These are phyloP conservation scores for Cydia splendana DNA, from an alignment of 1,140 invertebrate genomes.

Conservation along the genomic window DNA sequence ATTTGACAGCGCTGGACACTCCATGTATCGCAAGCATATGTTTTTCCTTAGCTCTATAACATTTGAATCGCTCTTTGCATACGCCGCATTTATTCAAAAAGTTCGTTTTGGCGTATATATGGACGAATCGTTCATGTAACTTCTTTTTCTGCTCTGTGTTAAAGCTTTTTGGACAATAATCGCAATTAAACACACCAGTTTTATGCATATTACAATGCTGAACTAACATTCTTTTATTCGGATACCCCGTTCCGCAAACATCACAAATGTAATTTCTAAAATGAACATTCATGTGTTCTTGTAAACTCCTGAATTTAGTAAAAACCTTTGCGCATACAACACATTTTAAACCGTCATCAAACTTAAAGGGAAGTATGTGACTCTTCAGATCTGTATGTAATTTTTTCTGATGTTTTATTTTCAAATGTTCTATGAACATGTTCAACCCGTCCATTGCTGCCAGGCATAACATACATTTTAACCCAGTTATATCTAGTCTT, in stretches of 20 bases:
- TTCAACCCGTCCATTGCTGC: background rate
- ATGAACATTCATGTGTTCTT: slow-evolving; percentile 64
- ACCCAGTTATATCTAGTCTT: slow-evolving; percentile 35
- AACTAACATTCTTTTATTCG: slow-evolving; percentile 46
- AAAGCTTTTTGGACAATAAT: slow-evolving; percentile 54
- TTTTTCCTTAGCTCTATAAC: slow-evolving; percentile 49
- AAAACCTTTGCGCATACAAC: slow-evolving; percentile 52
- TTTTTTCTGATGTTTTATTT: slow-evolving; percentile 38
- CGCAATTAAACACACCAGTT: slow-evolving; percentile 50
- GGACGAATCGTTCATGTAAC: slow-evolving; percentile 55
- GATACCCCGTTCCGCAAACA: slow-evolving; percentile 55
- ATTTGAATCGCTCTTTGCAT: slow-evolving; percentile 57
- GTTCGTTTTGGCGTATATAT: slow-evolving; percentile 43
- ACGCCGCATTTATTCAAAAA: slow-evolving; percentile 55
- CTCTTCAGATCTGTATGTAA: slow-evolving; percentile 47
- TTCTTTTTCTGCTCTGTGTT: slow-evolving; percentile 52
- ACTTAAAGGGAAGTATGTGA: slow-evolving; percentile 53
- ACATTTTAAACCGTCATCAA: slow-evolving; percentile 46
- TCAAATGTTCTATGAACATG: slow-evolving; percentile 44
- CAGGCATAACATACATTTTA: slow-evolving; percentile 36
- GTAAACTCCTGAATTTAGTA: slow-evolving; percentile 57
- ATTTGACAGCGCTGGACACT: slow-evolving; percentile 47
- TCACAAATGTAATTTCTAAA: slow-evolving; percentile 61
- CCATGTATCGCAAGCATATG: slow-evolving; percentile 59
- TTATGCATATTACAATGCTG: slow-evolving; percentile 54